Percentiles rank a stretch among this genome's conserved stretches.
These are phyloP conservation scores for Dromius quadrimaculatus DNA, from an alignment of 2,888 invertebrate genomes.

Conservation along the genomic window DNA sequence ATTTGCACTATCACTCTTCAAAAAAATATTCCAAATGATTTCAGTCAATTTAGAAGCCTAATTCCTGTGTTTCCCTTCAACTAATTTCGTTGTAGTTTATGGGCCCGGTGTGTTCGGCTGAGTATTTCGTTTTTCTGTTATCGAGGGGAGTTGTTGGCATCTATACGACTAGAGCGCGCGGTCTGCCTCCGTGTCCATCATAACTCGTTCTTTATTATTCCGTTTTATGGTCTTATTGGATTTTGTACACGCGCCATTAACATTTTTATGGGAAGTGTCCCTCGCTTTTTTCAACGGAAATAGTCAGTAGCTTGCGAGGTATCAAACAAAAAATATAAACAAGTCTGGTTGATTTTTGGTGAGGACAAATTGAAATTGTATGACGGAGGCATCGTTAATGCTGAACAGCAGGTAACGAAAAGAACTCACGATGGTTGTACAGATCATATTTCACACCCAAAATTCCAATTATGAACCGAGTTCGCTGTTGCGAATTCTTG, in stretches of 20 bases:
- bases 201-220: constrained; percentile 47
- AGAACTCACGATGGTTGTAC: constrained; percentile 17
- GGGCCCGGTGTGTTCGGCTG: constrained; percentile 1
- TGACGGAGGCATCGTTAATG: constrained; percentile 22
- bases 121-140: not conserved
- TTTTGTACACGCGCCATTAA: constrained; percentile 48
- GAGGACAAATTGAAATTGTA: no score
- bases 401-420: constrained; percentile 21
- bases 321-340: no score
- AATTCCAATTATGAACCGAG: constrained; percentile 38
- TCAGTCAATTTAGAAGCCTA: no score
- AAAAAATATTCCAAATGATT: no score
- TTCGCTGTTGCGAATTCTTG: constrained; percentile 40
- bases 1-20: no score
- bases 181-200: constrained; percentile 41
- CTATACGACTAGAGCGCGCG: constrained; percentile 26
- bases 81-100: constrained; percentile 42
- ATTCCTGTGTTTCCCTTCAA: no score
- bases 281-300: not conserved
- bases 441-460: constrained; percentile 41
- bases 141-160: constrained; percentile 14
- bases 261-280: constrained; percentile 39
- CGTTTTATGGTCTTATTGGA: constrained; percentile 44
- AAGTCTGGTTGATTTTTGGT: no score
- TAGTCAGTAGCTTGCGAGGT: not conserved